These are phyloP conservation scores for Xylocopa sonorina DNA, from an alignment of 1,140 invertebrate species.

Conservation along the genomic window DNA sequence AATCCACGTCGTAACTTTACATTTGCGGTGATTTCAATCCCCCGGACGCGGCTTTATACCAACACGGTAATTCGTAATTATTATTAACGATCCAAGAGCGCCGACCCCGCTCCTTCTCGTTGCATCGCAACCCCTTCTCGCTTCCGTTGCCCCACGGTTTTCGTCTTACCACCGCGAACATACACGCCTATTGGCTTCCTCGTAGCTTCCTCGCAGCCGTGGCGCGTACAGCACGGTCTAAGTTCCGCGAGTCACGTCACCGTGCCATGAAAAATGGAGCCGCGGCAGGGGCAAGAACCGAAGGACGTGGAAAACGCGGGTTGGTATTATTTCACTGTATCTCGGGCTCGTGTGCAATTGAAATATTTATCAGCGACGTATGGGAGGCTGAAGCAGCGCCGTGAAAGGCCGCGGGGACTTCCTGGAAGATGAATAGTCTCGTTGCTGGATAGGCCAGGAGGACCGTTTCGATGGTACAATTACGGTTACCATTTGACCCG, in stretches of 20 bases:
- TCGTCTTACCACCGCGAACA: conserved; percentile 44
- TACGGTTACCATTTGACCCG: conserved; percentile 25
- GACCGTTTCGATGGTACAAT: conserved; percentile 22
- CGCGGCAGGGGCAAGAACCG: conserved; percentile 38
- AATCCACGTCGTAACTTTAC: conserved; percentile 77
- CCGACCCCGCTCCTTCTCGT: not conserved
- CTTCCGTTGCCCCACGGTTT: conserved; percentile 42
- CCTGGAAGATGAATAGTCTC: conserved; percentile 59
- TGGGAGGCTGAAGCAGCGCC: not conserved
- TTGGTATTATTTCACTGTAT: conserved; percentile 57
- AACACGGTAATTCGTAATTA: conserved; percentile 79
- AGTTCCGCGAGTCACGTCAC: conserved; percentile 49
- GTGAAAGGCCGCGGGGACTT: conserved; percentile 45
- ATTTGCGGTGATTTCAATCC: conserved; percentile 79
- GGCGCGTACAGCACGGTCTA: not conserved
- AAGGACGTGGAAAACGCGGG: conserved; percentile 35
- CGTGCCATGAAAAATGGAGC: conserved; percentile 60
- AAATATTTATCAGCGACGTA: conserved; percentile 67
- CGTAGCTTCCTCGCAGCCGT: not conserved
- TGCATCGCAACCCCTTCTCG: not conserved
- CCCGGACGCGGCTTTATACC: conserved; percentile 65
- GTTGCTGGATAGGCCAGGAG: conserved; percentile 22
- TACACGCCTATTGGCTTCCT: not conserved
- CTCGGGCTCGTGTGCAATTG: conserved; percentile 61
- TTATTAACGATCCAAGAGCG: conserved; percentile 75